Conservation (phyloP, 2,888 invertebrate genomes). For the Drosophila kuntzei region DNA sequence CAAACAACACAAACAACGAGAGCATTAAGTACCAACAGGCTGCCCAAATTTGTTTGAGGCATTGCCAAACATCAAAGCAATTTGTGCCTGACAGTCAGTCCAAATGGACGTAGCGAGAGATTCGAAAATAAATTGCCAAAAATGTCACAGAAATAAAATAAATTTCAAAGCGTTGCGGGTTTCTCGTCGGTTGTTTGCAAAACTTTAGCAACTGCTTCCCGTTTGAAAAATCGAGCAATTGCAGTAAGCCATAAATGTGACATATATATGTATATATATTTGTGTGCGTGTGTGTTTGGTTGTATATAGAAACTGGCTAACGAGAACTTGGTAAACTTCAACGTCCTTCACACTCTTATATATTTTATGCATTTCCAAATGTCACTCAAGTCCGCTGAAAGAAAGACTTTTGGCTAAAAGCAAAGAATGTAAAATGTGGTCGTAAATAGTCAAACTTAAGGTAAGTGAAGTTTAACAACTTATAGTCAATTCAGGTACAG, state of each 20-base stretch:
- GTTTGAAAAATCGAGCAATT: conserved; percentile 41
- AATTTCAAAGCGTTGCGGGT: conserved; percentile 38
- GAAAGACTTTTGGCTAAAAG: conserved; percentile 6
- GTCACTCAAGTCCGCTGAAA: conserved; percentile 22
- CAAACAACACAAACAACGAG: conserved; percentile 7
- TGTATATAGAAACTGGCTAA: conserved; percentile 4
- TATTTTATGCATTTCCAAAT: conserved; percentile 41
- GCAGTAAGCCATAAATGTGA: conserved; percentile 53
- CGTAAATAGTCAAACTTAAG: neutral
- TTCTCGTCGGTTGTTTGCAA: conserved; percentile 8
- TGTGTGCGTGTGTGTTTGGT: neutral
- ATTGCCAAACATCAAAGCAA: conserved; percentile 79
- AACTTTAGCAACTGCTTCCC: conserved; percentile 23
- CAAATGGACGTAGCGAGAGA: conserved; percentile 23
- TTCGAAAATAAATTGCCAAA: conserved; percentile 72
- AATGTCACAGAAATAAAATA: conserved; percentile 63
- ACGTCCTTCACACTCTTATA: neutral
- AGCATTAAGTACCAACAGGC: conserved; percentile 18
- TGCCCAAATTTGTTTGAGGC: conserved; percentile 69
- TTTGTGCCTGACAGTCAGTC: conserved; percentile 55
- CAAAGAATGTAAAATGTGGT: neutral
- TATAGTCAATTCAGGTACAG: neutral
- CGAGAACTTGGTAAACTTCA: conserved; percentile 20
- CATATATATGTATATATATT: neutral
- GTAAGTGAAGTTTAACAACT: neutral